Evolutionary conservation across 2,797 vertebrate species (phyloP).

Genomic region (Anguilla pacifica): DNA sequence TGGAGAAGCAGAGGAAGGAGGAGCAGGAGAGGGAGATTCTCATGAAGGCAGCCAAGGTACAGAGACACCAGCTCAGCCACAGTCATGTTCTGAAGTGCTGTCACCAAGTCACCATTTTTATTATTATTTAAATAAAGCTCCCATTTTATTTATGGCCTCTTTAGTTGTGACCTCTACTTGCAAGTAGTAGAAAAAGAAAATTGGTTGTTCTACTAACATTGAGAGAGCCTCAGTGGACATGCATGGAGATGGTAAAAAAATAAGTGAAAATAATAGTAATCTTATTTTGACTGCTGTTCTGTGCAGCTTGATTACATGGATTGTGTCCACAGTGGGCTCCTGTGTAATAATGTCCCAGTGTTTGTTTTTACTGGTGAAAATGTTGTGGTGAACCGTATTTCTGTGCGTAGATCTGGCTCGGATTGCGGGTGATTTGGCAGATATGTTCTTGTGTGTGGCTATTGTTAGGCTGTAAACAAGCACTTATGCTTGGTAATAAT

Average conservation of each 20-base stretch:
- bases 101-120: not conserved
- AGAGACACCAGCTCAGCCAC: not conserved
- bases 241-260: not conserved
- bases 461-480: not conserved
- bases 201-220: not conserved
- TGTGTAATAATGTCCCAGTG: not conserved
- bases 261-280: not conserved
- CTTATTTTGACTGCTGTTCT: not conserved
- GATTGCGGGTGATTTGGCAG: not conserved
- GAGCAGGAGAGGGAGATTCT: constrained; percentile 97
- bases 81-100: not conserved
- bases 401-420: not conserved
- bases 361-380: not conserved
- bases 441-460: not conserved
- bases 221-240: not conserved
- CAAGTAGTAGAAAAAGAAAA: not conserved
- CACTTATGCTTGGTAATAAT: not conserved
- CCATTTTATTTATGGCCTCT: not conserved
- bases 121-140: not conserved
- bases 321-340: not conserved
- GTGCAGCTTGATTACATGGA: not conserved
- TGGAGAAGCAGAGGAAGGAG: constrained; percentile 94
- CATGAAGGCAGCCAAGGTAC: constrained; percentile 94
- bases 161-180: not conserved
- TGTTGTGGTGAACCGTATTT: not conserved